Conservation (phyloP, 1,140 invertebrate species). For the Coptotermes formosanus region DNA sequence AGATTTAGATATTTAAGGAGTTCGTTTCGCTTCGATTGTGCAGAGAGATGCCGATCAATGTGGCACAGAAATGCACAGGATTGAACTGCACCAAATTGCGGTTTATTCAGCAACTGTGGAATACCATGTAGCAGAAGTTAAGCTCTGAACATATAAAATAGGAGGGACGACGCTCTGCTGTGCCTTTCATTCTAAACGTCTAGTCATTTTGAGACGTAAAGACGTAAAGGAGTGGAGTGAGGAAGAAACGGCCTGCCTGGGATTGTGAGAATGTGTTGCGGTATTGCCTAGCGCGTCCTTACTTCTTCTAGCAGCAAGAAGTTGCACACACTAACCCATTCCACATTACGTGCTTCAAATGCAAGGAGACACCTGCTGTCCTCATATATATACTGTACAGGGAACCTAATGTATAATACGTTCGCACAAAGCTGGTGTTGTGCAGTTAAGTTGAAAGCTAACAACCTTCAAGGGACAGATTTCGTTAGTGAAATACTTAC, state of each 20-base stretch:
- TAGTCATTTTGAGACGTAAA: conserved; percentile 13
- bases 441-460: conserved; percentile 6
- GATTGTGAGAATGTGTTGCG: conserved; percentile 11
- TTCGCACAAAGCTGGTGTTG: background rate
- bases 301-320: background rate
- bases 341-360: background rate
- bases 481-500: background rate
- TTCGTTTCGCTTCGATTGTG: too few species aligned
- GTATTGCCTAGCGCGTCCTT: conserved; percentile 8
- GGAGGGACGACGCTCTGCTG: background rate
- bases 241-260: background rate
- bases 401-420: conserved; percentile 4
- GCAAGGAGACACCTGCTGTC: conserved; percentile 7
- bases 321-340: background rate
- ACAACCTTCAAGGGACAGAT: background rate
- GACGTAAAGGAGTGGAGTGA: background rate
- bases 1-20: too few species aligned
- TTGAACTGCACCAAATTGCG: background rate
- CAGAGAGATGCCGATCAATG: too few species aligned
- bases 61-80: too few species aligned
- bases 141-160: background rate
- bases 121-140: background rate
- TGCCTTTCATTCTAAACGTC: background rate
- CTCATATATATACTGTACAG: background rate
- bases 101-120: background rate